A percentile compares a stretch with the other conserved stretches of the same genome.
These are phyloP conservation scores for Paratrypauchen microcephalus DNA, from an alignment of 2,797 vertebrate genomes.

Conservation along the genomic window DNA sequence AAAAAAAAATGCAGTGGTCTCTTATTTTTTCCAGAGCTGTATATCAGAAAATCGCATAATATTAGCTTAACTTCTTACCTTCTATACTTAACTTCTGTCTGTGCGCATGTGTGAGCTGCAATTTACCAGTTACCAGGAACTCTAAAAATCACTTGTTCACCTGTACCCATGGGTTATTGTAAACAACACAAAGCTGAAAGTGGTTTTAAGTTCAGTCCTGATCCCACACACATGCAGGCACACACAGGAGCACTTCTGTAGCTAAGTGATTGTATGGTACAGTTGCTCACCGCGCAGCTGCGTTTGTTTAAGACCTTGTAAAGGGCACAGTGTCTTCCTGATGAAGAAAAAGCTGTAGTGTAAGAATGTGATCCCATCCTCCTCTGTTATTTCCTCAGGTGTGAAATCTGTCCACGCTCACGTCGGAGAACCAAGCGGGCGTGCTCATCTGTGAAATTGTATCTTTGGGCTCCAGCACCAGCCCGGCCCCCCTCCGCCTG, in stretches of 20 bases:
- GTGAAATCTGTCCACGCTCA: slow-evolving; percentile 68
- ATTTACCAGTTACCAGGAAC: not conserved
- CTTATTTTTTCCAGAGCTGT: too few relatives aligned
- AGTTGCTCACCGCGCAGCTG: slow-evolving; percentile 43
- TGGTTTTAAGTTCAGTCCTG: not conserved
- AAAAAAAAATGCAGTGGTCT: too few relatives aligned
- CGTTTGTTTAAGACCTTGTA: slow-evolving; percentile 52
- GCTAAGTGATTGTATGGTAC: slow-evolving; percentile 40
- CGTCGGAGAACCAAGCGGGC: slow-evolving; percentile 57
- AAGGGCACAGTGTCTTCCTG: slow-evolving; percentile 44
- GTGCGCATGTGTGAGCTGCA: not conserved
- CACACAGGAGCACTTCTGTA: slow-evolving; percentile 16
- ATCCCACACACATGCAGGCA: not conserved
- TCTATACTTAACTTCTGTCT: too few relatives aligned
- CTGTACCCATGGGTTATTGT: not conserved
- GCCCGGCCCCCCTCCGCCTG: slow-evolving; percentile 31
- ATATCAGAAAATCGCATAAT: too few relatives aligned
- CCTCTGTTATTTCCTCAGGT: slow-evolving; percentile 71
- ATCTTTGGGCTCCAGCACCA: slow-evolving; percentile 55
- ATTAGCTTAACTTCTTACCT: too few relatives aligned
- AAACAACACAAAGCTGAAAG: not conserved
- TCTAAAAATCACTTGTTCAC: not conserved
- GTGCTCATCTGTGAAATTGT: slow-evolving; percentile 79
- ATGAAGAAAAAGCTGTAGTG: slow-evolving; percentile 59
- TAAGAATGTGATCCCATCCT: slow-evolving; percentile 69